These are phyloP conservation scores for Holotrichia oblita DNA, from an alignment of 1,140 invertebrate species.

Conservation along the genomic window DNA sequence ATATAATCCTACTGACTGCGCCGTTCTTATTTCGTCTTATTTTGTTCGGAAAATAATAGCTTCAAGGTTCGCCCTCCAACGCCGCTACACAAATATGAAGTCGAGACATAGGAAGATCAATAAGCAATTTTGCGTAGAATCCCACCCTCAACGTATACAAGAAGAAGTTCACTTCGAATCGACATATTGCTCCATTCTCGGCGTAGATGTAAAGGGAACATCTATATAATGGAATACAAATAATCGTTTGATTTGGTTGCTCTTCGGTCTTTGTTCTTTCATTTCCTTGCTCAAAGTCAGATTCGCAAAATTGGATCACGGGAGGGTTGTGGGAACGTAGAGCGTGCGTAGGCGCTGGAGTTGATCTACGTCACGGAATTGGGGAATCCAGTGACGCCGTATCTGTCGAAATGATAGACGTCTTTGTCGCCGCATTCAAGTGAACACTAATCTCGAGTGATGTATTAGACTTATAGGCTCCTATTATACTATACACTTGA, in stretches of 20 bases:
- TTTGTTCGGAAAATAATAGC: neutral
- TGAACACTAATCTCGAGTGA: neutral
- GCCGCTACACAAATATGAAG: neutral
- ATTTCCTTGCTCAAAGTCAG: neutral
- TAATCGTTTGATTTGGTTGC: conserved; percentile 16
- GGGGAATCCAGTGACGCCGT: neutral
- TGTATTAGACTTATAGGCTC: neutral
- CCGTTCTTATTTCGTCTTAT: neutral
- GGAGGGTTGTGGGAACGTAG: neutral
- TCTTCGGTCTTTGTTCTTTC: conserved; percentile 3
- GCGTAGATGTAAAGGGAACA: neutral
- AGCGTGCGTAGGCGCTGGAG: neutral
- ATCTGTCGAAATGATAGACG: neutral
- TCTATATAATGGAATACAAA: conserved; percentile 6
- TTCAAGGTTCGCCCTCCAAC: neutral
- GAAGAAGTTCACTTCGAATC: conserved; percentile 1
- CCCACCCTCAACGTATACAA: neutral
- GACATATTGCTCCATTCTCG: neutral
- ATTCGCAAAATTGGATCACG: conserved; percentile 5
- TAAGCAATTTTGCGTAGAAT: neutral
- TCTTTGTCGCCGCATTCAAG: neutral
- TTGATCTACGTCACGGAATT: neutral
- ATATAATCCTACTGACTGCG: neutral
- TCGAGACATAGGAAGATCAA: neutral
- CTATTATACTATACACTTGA: neutral